A percentile compares a stretch with the other conserved stretches of the same genome.
These are phyloP conservation scores for Tokudaia muenninki DNA, from an alignment of 2,797 vertebrate species.

Conservation along the genomic window DNA sequence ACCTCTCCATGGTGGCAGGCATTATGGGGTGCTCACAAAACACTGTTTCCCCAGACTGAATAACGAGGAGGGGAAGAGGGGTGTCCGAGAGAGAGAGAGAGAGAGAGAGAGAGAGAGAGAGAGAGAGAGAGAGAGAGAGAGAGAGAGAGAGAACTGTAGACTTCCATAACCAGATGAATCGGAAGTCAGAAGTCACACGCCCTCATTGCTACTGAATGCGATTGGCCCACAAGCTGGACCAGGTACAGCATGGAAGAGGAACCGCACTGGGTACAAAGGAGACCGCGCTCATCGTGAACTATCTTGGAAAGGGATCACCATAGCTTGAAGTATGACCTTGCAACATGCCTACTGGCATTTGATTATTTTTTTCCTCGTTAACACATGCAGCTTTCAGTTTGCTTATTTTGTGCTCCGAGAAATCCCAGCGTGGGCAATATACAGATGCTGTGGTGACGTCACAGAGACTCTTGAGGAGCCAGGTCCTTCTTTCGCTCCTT, in stretches of 20 bases:
- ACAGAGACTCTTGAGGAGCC: background rate
- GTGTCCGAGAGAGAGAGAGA: too few relatives aligned
- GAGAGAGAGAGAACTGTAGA: background rate
- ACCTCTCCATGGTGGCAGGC: too few relatives aligned
- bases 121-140: too few relatives aligned
- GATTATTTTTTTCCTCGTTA: background rate
- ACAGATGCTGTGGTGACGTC: background rate
- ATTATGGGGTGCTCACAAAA: background rate
- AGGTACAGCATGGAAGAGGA: background rate
- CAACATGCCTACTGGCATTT: background rate
- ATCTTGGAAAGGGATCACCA: background rate
- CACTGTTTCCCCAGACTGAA: background rate
- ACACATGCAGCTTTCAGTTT: background rate
- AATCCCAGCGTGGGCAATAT: background rate
- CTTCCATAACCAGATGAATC: background rate
- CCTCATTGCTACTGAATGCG: background rate
- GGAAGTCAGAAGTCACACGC: background rate
- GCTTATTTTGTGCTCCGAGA: background rate
- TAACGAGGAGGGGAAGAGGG: background rate
- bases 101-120: too few relatives aligned
- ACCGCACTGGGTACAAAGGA: background rate
- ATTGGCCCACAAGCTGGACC: background rate
- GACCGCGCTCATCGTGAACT: background rate
- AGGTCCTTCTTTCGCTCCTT: background rate
- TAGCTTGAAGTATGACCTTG: background rate